Evolutionary conservation across 2,888 invertebrate species (phyloP), one percentile per base, ranked within the genome.

Genomic region (Spilosoma lubricipeda): DNA sequence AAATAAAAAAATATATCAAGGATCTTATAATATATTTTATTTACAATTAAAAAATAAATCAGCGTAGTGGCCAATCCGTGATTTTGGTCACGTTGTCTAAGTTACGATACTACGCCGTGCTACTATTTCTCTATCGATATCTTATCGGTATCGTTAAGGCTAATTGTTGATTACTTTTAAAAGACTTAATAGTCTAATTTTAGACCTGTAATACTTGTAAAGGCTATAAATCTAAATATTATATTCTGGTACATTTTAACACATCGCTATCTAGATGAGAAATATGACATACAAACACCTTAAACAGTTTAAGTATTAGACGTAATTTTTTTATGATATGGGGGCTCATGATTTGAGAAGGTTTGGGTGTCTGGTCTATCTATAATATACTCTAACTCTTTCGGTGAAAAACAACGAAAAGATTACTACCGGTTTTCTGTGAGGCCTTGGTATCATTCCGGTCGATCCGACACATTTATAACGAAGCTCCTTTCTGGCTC

Each of bases 141-240:
- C 74, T 78, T 83, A 85, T 84, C 85, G 66, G 27, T 77, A 73
- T 72, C 71, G 33, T 72, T 36, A 76, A 42, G 77, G 80, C 70
- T 56, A 59, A 42, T 42, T 72, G 70, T 71, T 74, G 77, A 83
- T 83, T 81, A 81, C 59, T 30, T 77, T 79, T 77, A 70, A 74
- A 82, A 79, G 77, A 66, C 36, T 9, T 75, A 72, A 27, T 27
- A 70, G 69, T 70, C 75, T 78, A 76, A 77, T 77, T 82, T 79
- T 84, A 79, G 63, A 74, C 71, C 68, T 70, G 59, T 82, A 74
- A 75, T 73, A 75, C 64, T 77, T 42, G 36, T 30, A 64, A 67
- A 42, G 45, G 70, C 70, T 72, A 23, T 36, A 67, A 7, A 39
- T 59, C 27, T 13, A 67, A 23, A 36, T 45, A 36, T 13, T n/a